Base-by-base conservation (phyloP, 2,888 invertebrate species). In the Tenodera sinensis region DNA sequence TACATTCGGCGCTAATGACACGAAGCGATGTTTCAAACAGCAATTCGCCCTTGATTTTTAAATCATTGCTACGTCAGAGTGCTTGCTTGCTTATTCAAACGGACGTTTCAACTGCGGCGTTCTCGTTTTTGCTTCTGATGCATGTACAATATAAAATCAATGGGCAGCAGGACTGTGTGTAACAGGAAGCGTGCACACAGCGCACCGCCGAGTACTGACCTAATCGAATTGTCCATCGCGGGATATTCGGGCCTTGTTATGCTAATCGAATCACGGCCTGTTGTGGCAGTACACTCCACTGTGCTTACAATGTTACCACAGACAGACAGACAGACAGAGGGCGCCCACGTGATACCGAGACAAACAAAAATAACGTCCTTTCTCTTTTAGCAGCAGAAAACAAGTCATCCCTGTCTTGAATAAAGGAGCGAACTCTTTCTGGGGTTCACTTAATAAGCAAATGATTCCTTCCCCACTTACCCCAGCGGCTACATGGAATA, bases 231-330 rank as follows among this genome's bases (percentile, higher is more conserved):
- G 83, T 86, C 25, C 54, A 27, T 85, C 85, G 81, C 54, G 54
- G 54, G 54, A 25, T 71, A 71, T 71, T 71, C 54, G 54, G 34
- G 84, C 71, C 85, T 88, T 88, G 88, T 89, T 89, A 89, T 89
- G 89, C 83, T 89, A 89, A 89, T 89, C 71, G 83, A 89, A 90
- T 88, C 88, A 90, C 30, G 83, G 84, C 34, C 28, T 83, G 88
- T 88, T 88, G 88, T 88, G 54, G 54, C 28, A 71, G 47, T 85
- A 85, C 34, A 85, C 85, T 85, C 85, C n/a, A 85, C 28, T 85
- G 28, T 87, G 83, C 34, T 87, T 42, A 83, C 87, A 87, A 30
- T 83, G 83, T 88, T 88, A 83, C 86, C 81, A 25, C 54, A 71
- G 54, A 71, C 20, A 20, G 54, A 71, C 54, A 71, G 54, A 71